Conservation (phyloP, 2,888 invertebrate genomes). For the Blastobasis lacticolella region DNA sequence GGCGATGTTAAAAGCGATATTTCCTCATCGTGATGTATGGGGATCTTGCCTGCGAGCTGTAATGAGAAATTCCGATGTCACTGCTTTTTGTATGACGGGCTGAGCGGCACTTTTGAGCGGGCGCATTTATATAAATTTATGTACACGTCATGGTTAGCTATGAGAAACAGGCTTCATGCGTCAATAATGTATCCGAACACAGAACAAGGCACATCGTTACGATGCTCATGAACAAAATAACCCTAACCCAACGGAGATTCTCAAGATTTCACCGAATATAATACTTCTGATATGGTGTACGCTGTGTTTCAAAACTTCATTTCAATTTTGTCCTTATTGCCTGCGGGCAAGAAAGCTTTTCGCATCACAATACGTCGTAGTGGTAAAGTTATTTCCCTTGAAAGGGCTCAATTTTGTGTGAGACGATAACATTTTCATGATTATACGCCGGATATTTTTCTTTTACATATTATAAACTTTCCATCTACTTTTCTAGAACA, state of each 20-base stretch:
- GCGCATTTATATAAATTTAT: conserved; percentile 30
- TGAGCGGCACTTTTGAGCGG: conserved; percentile 40
- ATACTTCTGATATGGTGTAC: neutral
- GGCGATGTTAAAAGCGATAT: conserved; percentile 63
- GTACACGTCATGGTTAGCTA: conserved; percentile 19
- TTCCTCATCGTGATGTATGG: conserved; percentile 66
- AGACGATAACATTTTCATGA: conserved; percentile 50
- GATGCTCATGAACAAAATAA: neutral
- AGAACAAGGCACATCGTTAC: neutral
- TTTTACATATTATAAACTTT: conserved; percentile 32
- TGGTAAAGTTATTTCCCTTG: conserved; percentile 36
- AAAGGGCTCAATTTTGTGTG: conserved; percentile 45
- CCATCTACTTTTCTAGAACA: conserved; percentile 18
- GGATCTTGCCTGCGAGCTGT: conserved; percentile 55
- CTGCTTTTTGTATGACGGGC: conserved; percentile 54
- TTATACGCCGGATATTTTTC: conserved; percentile 39
- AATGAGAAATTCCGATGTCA: conserved; percentile 72
- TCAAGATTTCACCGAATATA: too few relatives aligned
- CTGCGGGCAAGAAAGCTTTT: conserved; percentile 22
- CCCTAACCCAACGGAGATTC: too few relatives aligned
- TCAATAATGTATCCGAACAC: neutral
- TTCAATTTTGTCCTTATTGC: conserved; percentile 26
- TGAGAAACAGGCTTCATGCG: conserved; percentile 2
- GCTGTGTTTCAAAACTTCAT: conserved; percentile 12
- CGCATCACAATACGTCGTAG: conserved; percentile 33